Evolutionary conservation across 1,140 invertebrate genomes (phyloP).

Genomic region (Armadillidium nasatum): DNA sequence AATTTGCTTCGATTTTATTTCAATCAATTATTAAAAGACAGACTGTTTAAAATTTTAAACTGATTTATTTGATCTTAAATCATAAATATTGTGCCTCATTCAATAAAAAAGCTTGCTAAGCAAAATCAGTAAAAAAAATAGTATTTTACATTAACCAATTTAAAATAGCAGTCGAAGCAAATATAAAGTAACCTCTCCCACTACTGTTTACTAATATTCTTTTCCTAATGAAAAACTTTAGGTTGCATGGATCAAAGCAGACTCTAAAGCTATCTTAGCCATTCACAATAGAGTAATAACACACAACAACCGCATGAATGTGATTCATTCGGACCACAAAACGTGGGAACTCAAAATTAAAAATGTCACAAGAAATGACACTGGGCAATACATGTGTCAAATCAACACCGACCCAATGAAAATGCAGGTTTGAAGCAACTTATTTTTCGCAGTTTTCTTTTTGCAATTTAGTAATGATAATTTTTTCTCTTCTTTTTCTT

Average conservation of each 20-base stretch:
- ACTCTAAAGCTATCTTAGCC: conserved; percentile 83
- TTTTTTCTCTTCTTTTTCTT: neutral
- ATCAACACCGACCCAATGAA: conserved; percentile 93
- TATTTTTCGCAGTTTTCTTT: conserved; percentile 1
- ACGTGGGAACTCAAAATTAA: conserved; percentile 79
- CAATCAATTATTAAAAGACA: too few relatives aligned
- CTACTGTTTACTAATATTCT: too few relatives aligned
- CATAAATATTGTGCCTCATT: too few relatives aligned
- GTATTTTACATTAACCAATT: too few relatives aligned
- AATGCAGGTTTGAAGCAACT: conserved; percentile 67
- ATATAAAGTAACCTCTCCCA: too few relatives aligned
- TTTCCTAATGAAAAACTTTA: too few relatives aligned
- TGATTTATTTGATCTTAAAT: too few relatives aligned
- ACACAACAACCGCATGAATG: conserved; percentile 70
- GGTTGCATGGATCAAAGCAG: conserved; percentile 89
- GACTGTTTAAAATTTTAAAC: too few relatives aligned
- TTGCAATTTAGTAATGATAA: neutral
- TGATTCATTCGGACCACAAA: conserved; percentile 90
- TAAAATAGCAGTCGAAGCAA: too few relatives aligned
- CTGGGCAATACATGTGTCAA: conserved; percentile 88
- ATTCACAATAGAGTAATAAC: conserved; percentile 89
- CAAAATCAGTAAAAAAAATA: too few relatives aligned
- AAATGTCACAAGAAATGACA: conserved; percentile 72
- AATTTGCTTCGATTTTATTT: too few relatives aligned
- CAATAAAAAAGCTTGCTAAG: too few relatives aligned